Percentiles rank a stretch among this genome's conserved stretches.
phyloP scores from a whole-genome alignment of 2,113 vertebrate species.

The Eurypyga helias region DNA sequence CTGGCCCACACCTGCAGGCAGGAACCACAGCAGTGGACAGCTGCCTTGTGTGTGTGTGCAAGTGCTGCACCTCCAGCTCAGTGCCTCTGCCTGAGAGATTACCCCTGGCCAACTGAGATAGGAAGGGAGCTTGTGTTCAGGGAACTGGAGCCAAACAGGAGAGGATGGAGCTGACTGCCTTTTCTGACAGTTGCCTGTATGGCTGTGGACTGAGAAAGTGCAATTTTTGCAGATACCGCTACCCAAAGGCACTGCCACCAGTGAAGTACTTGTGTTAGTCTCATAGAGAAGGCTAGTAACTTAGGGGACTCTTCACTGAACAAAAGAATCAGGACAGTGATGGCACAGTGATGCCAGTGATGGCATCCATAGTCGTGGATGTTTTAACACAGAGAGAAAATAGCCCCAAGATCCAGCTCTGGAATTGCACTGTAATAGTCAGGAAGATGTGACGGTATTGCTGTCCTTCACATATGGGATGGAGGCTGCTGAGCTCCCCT shows the following conservation, averaged over 20 bases:
- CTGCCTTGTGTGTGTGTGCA: not conserved
- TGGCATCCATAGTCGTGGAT: too few species aligned
- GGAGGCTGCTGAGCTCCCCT: not conserved
- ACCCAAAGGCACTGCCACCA: fast-evolving
- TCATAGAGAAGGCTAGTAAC: not conserved
- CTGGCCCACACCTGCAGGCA: not conserved
- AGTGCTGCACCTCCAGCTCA: not conserved
- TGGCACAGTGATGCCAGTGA: too few species aligned
- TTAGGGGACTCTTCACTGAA: not conserved
- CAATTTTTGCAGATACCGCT: not conserved
- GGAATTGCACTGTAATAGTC: not conserved
- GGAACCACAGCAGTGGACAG: not conserved
- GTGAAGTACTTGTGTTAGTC: not conserved
- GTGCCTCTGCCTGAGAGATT: not conserved
- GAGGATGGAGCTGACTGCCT: not conserved
- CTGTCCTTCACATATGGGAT: not conserved
- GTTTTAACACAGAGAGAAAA: not conserved
- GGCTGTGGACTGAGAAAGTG: not conserved
- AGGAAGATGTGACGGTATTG: not conserved
- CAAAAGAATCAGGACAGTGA: not conserved
- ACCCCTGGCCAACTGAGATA: not conserved
- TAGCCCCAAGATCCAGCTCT: not conserved
- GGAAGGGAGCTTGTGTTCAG: not conserved
- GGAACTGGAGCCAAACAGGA: not conserved
- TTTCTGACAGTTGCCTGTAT: not conserved